Evolutionary conservation across 1,140 invertebrate species (phyloP).

Genomic region (Ptiloglossa arizonensis): DNA sequence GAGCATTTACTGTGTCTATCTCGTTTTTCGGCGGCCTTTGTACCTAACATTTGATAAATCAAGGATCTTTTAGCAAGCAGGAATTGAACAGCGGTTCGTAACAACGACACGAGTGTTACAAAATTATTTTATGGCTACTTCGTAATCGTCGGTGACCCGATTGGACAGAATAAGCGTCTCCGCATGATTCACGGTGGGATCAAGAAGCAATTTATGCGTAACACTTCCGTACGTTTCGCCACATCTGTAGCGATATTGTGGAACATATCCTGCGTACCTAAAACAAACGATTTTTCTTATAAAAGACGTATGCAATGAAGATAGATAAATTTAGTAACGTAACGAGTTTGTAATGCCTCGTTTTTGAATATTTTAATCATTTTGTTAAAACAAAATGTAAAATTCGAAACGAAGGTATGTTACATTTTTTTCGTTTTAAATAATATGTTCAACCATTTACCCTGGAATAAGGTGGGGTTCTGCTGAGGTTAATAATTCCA

Average conservation of each 20-base stretch:
- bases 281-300: constrained; percentile 23
- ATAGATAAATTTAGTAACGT: neutral
- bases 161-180: constrained; percentile 87
- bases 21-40: constrained; percentile 71
- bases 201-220: constrained; percentile 87
- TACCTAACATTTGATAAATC: constrained; percentile 2
- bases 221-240: constrained; percentile 87
- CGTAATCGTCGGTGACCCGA: constrained; percentile 82
- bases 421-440: neutral
- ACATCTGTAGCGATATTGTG: constrained; percentile 86
- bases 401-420: neutral
- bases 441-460: constrained; percentile 72
- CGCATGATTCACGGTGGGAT: constrained; percentile 87
- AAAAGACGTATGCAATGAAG: neutral
- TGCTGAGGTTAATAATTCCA: constrained; percentile 78
- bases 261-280: constrained; percentile 89
- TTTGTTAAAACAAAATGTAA: neutral
- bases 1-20: constrained; percentile 84
- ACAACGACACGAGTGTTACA: constrained; percentile 2
- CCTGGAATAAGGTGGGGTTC: constrained; percentile 84
- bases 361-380: neutral
- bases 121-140: constrained; percentile 75
- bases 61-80: neutral
- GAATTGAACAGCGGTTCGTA: neutral
- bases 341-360: too few species aligned